Conservation (phyloP, 2,888 invertebrate genomes). For the Phoenoteleia sp. region DNA sequence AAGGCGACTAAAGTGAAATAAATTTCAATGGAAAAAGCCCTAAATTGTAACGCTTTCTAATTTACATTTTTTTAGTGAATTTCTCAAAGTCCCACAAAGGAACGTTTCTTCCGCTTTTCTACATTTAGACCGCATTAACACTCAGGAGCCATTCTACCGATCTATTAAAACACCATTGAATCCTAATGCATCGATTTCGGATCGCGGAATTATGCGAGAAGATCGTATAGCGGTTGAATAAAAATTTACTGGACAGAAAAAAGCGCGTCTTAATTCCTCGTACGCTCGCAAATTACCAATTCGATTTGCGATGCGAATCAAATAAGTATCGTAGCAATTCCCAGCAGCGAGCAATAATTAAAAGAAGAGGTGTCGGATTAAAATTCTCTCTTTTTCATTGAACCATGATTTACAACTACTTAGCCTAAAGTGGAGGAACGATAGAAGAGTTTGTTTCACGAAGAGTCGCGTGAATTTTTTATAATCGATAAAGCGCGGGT, state of each 20-base stretch:
- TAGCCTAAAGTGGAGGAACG: not conserved
- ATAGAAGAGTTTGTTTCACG: not conserved
- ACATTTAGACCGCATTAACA: slow-evolving; percentile 2
- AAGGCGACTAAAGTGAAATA: too few species aligned
- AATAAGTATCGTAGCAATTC: not conserved
- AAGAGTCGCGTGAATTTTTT: not conserved
- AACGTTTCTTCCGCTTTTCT: slow-evolving; percentile 26
- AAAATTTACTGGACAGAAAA: not conserved
- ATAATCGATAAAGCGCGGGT: slow-evolving; percentile 25
- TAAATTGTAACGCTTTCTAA: not conserved
- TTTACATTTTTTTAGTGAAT: slow-evolving; percentile 24
- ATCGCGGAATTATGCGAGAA: slow-evolving; percentile 3
- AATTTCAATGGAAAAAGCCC: slow-evolving; percentile 5
- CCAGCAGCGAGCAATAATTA: not conserved
- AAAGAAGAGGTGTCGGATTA: not conserved
- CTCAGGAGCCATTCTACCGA: not conserved
- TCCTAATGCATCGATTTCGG: slow-evolving; percentile 41
- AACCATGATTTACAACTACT: not conserved
- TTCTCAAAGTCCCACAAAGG: slow-evolving; percentile 42
- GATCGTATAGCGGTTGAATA: not conserved
- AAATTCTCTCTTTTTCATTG: not conserved
- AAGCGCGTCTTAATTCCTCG: slow-evolving; percentile 2
- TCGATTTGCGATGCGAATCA: not conserved
- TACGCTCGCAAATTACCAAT: not conserved
- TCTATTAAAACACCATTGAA: slow-evolving; percentile 29